Evolutionary conservation across 2,113 vertebrate genomes (phyloP).

Genomic region (Pedionomus torquatus): DNA sequence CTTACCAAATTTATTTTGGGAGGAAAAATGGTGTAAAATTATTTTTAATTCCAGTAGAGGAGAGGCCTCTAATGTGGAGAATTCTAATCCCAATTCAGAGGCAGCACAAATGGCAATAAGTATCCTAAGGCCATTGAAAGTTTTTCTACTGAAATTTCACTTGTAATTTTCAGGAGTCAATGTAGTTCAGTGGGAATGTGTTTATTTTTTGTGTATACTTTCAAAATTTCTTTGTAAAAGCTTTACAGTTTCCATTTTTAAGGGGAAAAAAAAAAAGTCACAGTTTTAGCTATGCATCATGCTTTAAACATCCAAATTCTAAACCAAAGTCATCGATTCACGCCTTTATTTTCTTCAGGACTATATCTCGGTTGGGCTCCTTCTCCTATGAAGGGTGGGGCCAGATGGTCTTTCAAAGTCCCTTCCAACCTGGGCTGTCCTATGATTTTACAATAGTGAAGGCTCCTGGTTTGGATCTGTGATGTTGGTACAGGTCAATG

Average conservation of each 20-base stretch:
- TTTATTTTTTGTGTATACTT: neutral
- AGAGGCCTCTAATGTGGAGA: neutral
- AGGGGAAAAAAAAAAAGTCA: neutral
- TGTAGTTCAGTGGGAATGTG: neutral
- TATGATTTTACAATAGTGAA: neutral
- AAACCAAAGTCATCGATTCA: neutral
- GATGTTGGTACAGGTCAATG: neutral
- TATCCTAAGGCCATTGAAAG: neutral
- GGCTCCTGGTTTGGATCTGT: neutral
- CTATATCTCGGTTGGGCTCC: neutral
- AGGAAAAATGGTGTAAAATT: too few species aligned
- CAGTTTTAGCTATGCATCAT: neutral
- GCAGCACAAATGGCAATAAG: neutral
- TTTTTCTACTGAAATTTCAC: neutral
- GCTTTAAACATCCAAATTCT: neutral
- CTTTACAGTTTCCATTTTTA: neutral
- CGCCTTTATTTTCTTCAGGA: neutral
- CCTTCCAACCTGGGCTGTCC: neutral
- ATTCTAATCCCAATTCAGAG: neutral
- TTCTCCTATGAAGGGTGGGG: neutral
- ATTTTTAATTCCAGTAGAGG: neutral
- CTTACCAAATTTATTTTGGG: neutral
- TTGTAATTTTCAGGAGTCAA: neutral
- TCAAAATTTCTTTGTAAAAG: neutral
- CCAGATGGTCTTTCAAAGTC: neutral